Conservation (phyloP, 2,113 vertebrate species). For the Origma solitaria region DNA sequence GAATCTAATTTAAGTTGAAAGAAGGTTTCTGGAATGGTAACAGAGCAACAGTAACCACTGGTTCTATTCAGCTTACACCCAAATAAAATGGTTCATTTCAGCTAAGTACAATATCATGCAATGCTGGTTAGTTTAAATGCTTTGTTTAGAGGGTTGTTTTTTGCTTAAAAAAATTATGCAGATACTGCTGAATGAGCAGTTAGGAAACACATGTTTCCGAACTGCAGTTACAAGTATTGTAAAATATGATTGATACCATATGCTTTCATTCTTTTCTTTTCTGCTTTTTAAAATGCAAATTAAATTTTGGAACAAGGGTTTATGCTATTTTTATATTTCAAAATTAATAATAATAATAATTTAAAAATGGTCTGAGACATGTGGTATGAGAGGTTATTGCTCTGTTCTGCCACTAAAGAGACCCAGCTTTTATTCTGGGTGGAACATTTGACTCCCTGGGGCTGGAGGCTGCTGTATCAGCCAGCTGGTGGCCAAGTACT, state of each 20-base stretch:
- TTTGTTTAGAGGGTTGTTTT: slow-evolving; percentile 62
- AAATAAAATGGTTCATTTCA: slow-evolving; percentile 54
- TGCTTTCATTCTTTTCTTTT: slow-evolving; percentile 52
- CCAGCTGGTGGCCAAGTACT: slow-evolving; percentile 48
- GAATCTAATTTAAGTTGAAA: slow-evolving; percentile 45
- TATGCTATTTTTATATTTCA: slow-evolving; percentile 36
- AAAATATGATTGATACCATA: slow-evolving; percentile 72
- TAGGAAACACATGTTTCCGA: slow-evolving; percentile 64
- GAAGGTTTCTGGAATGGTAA: slow-evolving; percentile 23
- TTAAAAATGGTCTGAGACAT: slow-evolving; percentile 47
- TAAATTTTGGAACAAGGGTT: slow-evolving; percentile 1
- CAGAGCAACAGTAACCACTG: slow-evolving; percentile 18
- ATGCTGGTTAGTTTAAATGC: slow-evolving; percentile 52
- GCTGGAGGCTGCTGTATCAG: slow-evolving; percentile 42
- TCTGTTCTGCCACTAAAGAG: slow-evolving; percentile 14
- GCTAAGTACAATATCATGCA: slow-evolving; percentile 41
- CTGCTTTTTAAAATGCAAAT: slow-evolving; percentile 40
- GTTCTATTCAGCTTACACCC: neutral
- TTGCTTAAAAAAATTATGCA: slow-evolving; percentile 50
- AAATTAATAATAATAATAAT: slow-evolving; percentile 39
- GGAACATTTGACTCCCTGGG: slow-evolving; percentile 11
- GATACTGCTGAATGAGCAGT: slow-evolving; percentile 60
- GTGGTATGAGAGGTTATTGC: slow-evolving; percentile 50
- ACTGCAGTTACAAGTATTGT: slow-evolving; percentile 62
- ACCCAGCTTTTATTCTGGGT: slow-evolving; percentile 3